A percentile compares a stretch with the other conserved stretches of the same genome.
Evolutionary conservation across 1,140 invertebrate species (phyloP).

Genomic region (Drosophila erecta): DNA sequence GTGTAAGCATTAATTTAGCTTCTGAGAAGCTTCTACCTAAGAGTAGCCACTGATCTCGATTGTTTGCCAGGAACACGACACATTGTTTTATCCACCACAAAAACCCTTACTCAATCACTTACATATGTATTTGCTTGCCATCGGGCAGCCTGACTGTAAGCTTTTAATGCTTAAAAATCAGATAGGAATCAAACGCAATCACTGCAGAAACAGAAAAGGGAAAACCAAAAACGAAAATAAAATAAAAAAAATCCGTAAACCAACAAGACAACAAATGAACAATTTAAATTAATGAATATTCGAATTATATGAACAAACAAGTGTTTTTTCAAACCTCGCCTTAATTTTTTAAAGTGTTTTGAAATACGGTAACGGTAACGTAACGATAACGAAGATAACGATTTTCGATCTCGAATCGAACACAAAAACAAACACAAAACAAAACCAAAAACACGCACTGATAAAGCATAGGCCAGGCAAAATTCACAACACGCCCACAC

Average conservation of each 20-base stretch:
- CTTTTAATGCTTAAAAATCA: slow-evolving; percentile 63
- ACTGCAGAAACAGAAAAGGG: slow-evolving; percentile 53
- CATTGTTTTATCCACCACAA: slow-evolving; percentile 24
- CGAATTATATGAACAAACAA: slow-evolving; percentile 43
- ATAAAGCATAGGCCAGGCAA: slow-evolving; percentile 55
- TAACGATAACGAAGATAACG: slow-evolving; percentile 15
- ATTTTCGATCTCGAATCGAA: background rate
- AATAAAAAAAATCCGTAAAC: background rate
- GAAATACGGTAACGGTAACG: slow-evolving; percentile 32
- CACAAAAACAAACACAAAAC: background rate
- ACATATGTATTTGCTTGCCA: slow-evolving; percentile 56
- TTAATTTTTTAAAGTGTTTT: slow-evolving; percentile 67
- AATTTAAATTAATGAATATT: slow-evolving; percentile 47
- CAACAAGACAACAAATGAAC: slow-evolving; percentile 36
- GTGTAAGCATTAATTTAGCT: slow-evolving; percentile 56
- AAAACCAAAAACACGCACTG: slow-evolving; percentile 42
- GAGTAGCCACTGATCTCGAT: slow-evolving; percentile 45
- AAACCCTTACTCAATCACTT: slow-evolving; percentile 24
- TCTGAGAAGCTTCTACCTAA: slow-evolving; percentile 70
- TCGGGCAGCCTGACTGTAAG: slow-evolving; percentile 59
- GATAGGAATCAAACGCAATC: slow-evolving; percentile 61
- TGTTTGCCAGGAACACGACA: slow-evolving; percentile 22
- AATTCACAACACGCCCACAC: slow-evolving; percentile 37
- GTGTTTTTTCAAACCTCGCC: slow-evolving; percentile 64
- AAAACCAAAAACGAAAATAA: background rate